These are phyloP conservation scores for Cygnus atratus DNA, from an alignment of 2,113 vertebrate species.

Conservation along the genomic window DNA sequence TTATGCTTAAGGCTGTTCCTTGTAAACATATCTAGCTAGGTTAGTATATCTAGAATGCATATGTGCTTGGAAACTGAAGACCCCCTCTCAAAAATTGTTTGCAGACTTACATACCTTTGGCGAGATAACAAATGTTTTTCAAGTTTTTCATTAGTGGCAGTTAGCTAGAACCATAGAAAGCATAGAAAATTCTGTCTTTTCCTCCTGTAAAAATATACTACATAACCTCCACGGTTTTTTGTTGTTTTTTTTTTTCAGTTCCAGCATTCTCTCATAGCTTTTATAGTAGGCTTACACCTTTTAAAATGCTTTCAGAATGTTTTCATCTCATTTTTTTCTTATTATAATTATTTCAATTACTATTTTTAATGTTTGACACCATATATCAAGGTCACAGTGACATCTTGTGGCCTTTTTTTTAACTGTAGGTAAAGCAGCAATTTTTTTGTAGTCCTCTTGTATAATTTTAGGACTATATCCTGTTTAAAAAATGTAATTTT, in stretches of 20 bases:
- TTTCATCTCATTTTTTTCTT: neutral
- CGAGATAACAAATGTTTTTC: neutral
- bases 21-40: neutral
- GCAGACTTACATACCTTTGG: neutral
- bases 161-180: neutral
- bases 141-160: neutral
- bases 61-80: neutral
- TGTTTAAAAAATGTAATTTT: neutral
- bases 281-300: neutral
- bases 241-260: neutral
- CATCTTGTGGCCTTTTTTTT: slow-evolving; percentile 44
- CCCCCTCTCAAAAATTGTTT: neutral
- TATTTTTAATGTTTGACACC: neutral
- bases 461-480: neutral
- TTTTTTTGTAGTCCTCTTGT: neutral
- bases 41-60: neutral
- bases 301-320: neutral
- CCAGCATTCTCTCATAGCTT: neutral
- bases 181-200: neutral
- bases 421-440: neutral
- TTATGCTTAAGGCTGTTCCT: neutral
- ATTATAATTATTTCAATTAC: neutral
- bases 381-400: slow-evolving; percentile 12
- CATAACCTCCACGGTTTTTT: neutral
- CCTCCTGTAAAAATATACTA: neutral